These are phyloP conservation scores for Luscinia luscinia DNA, from an alignment of 2,797 vertebrate species.

Conservation along the genomic window DNA sequence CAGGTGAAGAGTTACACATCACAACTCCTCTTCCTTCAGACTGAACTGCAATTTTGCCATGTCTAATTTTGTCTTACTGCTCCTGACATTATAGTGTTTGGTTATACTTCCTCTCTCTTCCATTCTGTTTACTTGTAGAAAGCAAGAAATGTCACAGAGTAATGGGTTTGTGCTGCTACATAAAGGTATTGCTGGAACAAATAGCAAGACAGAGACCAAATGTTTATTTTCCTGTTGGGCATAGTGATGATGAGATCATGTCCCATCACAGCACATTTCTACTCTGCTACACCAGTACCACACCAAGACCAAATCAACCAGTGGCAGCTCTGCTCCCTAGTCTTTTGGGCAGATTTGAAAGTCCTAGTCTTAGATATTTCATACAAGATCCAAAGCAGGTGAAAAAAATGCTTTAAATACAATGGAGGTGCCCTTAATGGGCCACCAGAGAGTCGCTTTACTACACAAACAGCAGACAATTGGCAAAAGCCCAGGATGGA, in stretches of 20 bases:
- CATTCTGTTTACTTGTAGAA: constrained; percentile 19
- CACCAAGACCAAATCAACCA: neutral
- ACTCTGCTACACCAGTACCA: neutral
- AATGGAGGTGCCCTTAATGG: neutral
- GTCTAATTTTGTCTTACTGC: neutral
- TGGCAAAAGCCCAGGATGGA: neutral
- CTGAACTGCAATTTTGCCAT: neutral
- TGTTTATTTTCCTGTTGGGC: neutral
- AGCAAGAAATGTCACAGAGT: constrained; percentile 18
- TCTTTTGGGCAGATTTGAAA: neutral
- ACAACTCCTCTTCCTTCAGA: neutral
- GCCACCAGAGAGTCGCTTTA: neutral
- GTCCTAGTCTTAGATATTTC: neutral
- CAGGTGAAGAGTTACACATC: neutral
- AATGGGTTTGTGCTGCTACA: neutral
- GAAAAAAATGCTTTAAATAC: neutral
- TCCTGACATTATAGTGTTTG: neutral
- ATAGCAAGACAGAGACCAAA: neutral
- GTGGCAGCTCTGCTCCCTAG: neutral
- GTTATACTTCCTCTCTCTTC: neutral
- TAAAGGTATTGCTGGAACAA: constrained; percentile 13
- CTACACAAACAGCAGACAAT: neutral
- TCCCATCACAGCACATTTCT: neutral
- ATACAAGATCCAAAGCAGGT: neutral
- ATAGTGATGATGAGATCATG: neutral